Conservation (phyloP, 2,113 vertebrate genomes). For the Sciurus niger region DNA sequence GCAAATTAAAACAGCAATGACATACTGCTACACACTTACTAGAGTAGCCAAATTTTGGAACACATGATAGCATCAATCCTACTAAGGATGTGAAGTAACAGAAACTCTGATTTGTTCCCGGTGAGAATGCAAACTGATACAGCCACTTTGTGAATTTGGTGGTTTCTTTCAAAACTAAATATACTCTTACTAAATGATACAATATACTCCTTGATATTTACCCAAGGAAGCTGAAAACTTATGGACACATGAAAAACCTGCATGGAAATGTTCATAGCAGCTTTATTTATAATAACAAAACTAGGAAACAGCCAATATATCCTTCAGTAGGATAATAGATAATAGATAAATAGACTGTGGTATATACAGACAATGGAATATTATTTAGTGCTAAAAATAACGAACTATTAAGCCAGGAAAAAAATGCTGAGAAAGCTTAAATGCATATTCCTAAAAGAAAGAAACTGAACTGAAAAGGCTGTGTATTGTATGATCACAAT, state of each 20-base stretch:
- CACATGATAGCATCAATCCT: neutral
- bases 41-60: neutral
- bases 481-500: neutral
- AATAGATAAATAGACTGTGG: neutral
- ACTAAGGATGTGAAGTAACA: neutral
- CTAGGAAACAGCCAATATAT: neutral
- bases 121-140: neutral
- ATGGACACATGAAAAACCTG: neutral
- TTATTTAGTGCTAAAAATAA: neutral
- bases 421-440: neutral
- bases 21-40: neutral
- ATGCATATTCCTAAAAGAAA: neutral
- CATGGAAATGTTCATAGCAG: neutral
- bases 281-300: neutral
- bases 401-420: neutral
- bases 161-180: neutral
- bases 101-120: neutral
- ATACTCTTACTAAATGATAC: neutral
- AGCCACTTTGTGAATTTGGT: neutral
- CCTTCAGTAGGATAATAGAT: neutral
- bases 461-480: neutral
- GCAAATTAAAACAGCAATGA: neutral
- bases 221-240: neutral
- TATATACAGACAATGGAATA: neutral
- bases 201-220: neutral